Base-by-base conservation (phyloP, 2,888 invertebrate genomes). In the Penaeus monodon region DNA sequence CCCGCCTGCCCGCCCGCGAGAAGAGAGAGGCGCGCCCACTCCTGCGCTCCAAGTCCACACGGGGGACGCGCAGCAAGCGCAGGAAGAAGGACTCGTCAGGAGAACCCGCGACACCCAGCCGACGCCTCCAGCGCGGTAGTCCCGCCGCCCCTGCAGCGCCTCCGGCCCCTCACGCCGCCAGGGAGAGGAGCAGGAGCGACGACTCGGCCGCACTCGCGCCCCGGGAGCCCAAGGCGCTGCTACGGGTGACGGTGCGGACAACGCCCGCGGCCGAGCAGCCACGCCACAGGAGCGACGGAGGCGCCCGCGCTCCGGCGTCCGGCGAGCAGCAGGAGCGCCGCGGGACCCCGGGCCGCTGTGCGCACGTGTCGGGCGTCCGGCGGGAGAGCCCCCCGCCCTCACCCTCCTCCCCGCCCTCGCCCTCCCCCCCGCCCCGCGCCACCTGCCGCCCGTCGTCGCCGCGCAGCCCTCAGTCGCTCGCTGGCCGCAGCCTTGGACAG, bases 311-410 rank as follows among this genome's bases (percentile, higher is more conserved):
- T 20, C 57, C 49, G 29, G 49, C 77, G n/a, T 27, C 29, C 27
- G 57, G 44, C 57, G 66, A 49, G 17, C 70, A 73, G 22, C 64
- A 70, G 24, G 66, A 73, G 73, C n/a, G 70, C 12, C 68, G 66
- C 17, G 44, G 38, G n/a, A 57, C 66, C 8, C 38, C 79, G 33
- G 27, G 57, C 73, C 63, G 79, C 63, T 83, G 33, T 79, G 86
- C 86, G 86, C 86, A 86, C 86, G 86, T 83, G 86, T 86, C 82
- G 49, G 27, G 57, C 57, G 57, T 57, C 57, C 27, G n/a, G 64
- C 14, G 78, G 38, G 82, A 68, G 81, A 65, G 38, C n/a, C 70
- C 70, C 29, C 70, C 27, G 27, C 82, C n/a, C 22, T n/a, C 66
- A 12, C 70, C 29, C 29, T 27, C 57, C 57, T 63, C 29, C 44